Base-by-base conservation (phyloP, 1,140 invertebrate genomes). In the Calephelis nemesis region DNA sequence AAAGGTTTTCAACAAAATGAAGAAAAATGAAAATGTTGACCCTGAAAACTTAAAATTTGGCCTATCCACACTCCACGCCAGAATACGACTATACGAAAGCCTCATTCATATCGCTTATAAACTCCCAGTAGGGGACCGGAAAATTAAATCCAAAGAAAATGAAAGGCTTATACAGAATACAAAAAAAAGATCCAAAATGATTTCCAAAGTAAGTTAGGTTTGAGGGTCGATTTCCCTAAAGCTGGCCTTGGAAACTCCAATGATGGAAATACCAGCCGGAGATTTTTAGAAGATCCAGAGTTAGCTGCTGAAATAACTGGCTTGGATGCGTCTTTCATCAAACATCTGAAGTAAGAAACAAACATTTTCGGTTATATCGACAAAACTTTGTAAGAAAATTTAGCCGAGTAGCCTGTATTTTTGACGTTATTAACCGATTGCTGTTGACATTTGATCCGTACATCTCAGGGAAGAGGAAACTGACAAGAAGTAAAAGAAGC, bases 181-280 rank as follows among this genome's bases (percentile, higher is more conserved):
- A 67, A 86, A 87, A 62, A 60, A 58, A 54, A 78, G 68, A 87
- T 81, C 8, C 78, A 88, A 74, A 42, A 78, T 65, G 62, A 64
- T 66, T 88, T 88, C 69, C 63, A 65, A 65, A 69, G 67, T 7
- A 42, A 78, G 71, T 50, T 75, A 5, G 3, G 4, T 30, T 30
- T 30, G 30, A 30, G 74, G 78, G 7, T 60, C 84, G 1, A 70
- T 83, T n/a, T 81, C 13, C 79, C 79, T 5, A 88, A 85, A 74
- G 63, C 80, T 8, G 77, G 81, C 7, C 83, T 77, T 62, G 85
- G 83, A 1, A 86, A 77, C 42, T 80, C 73, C 2, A 90, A 89
- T 73, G 82, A 89, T 62, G 82, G 81, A 1, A 90, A 91, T 64
- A 85, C 82, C 0, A 74, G 70, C 9, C 62, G 83, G 65, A 71